These are phyloP conservation scores for Colius striatus DNA, from an alignment of 2,113 vertebrate species.

Conservation along the genomic window DNA sequence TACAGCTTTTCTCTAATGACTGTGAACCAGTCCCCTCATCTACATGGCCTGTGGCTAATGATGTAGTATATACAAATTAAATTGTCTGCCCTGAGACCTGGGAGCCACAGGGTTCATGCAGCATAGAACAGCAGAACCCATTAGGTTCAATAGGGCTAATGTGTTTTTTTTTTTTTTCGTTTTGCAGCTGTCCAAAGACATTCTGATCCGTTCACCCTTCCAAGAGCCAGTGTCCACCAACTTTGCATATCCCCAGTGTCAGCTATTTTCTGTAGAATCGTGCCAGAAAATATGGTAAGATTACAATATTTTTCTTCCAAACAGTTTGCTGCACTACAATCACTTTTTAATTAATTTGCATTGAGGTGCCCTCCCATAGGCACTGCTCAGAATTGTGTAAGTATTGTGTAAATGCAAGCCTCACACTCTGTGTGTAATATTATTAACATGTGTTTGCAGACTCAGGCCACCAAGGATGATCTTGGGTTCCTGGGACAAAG, in stretches of 20 bases:
- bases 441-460: background rate
- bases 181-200: background rate
- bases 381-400: background rate
- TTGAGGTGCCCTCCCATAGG: background rate
- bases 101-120: background rate
- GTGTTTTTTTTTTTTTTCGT: background rate
- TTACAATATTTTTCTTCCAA: background rate
- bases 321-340: background rate
- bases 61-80: background rate
- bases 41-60: background rate
- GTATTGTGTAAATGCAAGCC: background rate
- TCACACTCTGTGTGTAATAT: background rate
- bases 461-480: constrained; percentile 10
- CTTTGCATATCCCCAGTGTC: background rate
- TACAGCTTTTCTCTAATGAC: background rate
- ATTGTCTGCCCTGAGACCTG: background rate
- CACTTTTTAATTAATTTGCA: background rate
- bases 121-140: background rate
- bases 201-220: background rate
- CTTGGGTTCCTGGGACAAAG: background rate
- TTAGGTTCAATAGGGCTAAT: background rate
- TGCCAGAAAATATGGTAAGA: background rate
- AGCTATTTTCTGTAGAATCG: background rate
- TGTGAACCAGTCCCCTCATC: background rate
- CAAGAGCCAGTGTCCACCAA: background rate